Evolutionary conservation across 2,888 invertebrate genomes (phyloP), one percentile per base, ranked within the genome.

Genomic region (Nomada fabriciana): DNA sequence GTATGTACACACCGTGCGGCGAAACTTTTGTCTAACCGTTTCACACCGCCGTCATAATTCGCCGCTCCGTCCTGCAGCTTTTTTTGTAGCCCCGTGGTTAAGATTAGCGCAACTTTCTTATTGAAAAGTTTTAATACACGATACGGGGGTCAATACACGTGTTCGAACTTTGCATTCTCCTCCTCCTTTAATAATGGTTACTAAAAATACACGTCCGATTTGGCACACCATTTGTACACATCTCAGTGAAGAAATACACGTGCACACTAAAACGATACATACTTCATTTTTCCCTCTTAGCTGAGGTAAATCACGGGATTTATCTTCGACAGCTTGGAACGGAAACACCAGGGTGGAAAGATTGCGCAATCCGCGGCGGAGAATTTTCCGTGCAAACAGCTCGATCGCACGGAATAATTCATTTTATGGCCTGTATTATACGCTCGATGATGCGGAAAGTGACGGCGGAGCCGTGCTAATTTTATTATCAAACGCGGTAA

Each of bases 361-460:
- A 70, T 78, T 78, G 43, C 79, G 50, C 43, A 60, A 65, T 47
- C 61, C 53, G 29, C 52, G 47, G 20, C 52, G 25, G 59, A 25
- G 74, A 65, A 59, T 74, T 77, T 73, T 73, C 76, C 57, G 73
- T 18, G 73, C 76, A 63, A 76, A 57, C 43, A 47, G 23, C 52
- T 65, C 70, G 65, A 73, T 67, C 55, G 61, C 55, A 52, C 61
- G 82, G 83, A 82, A 82, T 82, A 83, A 83, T 83, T 77, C 73
- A 74, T 73, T 82, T 65, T 76, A 69, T 57, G 73, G 70, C 74
- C 69, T 77, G 59, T 63, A 77, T 83, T 77, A 77, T 74, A 70
- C 83, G 77, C 70, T 82, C 76, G 77, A 82, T 77, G 72, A 82
- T 57, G 76, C 77, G 68, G 73, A 82, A 73, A 82, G 65, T 42